Evolutionary conservation across 1,140 invertebrate genomes (phyloP), one percentile per base, ranked within the genome.

Genomic region (Drosophila pachea): DNA sequence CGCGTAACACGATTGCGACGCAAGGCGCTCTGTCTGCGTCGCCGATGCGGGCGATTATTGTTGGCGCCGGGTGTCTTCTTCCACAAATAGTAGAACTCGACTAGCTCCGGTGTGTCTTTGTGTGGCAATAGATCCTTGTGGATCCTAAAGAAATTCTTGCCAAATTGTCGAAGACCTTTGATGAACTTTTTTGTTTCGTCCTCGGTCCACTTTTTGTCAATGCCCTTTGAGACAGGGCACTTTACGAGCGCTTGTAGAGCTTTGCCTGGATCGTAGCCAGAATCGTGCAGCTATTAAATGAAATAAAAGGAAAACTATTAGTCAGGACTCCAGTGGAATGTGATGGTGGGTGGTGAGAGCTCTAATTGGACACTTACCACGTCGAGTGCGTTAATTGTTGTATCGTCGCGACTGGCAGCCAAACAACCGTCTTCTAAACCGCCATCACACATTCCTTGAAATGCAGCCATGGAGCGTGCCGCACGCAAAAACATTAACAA

Each of bases 61-160:
- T 97, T 96, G 47, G 98, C 98, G 78, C 96, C 96, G n/a, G 98
- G 97, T n/a, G 98, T 99, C 91, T 99, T 99, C 91, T 99, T 99
- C 98, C 98, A 99, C 88, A 99, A 92, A 91, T 99, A 99, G 90
- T 99, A 99, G 91, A 97, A 99, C 88, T 99, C 97, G 31, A 99
- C 97, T 78, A 99, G 91, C 88, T 99, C 97, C 43, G 97, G 94
- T 79, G 97, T 99, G 87, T 98, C 97, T 92, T 98, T 98, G 89
- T 98, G 96, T 59, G 97, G 97, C 68, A 99, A 91, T 56, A 99
- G 92, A 90, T 99, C 98, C 91, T 98, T 98, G 72, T 95, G 93
- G 76, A 99, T 99, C 78, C 97, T 95, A 90, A 98, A 98, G 91
- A 99, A 99, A 91, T 99, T 99, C 91, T 99, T 99, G 75, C 98